Evolutionary conservation across 2,888 invertebrate genomes (phyloP).

Genomic region (Amblyjoppa fuscipennis): DNA sequence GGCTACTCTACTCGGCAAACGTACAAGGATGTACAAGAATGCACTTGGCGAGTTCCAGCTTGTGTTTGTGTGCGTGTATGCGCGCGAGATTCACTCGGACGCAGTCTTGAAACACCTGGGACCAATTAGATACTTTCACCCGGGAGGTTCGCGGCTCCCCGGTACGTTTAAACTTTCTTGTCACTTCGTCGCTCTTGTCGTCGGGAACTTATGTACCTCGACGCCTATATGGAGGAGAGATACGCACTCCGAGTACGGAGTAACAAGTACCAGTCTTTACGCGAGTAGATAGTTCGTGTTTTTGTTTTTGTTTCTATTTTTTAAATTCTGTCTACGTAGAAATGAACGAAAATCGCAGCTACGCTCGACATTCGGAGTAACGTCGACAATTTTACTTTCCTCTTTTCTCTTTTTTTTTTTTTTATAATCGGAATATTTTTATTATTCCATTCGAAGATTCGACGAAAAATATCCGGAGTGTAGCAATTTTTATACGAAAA

Average conservation of each 20-base stretch:
- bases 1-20: constrained; percentile 62
- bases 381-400: not conserved
- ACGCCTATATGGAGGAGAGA: constrained; percentile 9
- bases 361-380: not conserved
- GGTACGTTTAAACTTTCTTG: constrained; percentile 58
- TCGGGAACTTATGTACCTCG: constrained; percentile 29
- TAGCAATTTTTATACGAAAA: no score
- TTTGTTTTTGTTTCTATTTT: not conserved
- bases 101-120: constrained; percentile 63
- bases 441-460: no score
- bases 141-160: constrained; percentile 26
- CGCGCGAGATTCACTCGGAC: constrained; percentile 38
- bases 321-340: not conserved
- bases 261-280: constrained; percentile 2
- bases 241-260: constrained; percentile 34
- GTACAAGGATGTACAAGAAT: constrained; percentile 64
- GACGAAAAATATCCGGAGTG: no score
- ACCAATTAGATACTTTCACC: constrained; percentile 69
- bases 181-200: constrained; percentile 37
- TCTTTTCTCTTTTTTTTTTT: not conserved
- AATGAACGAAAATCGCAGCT: not conserved
- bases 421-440: no score
- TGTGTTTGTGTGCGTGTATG: constrained; percentile 29
- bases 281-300: not conserved
- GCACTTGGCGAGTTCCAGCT: constrained; percentile 52